Base-by-base conservation (phyloP, 2,888 invertebrate species). In the Aphodius sticticus region DNA sequence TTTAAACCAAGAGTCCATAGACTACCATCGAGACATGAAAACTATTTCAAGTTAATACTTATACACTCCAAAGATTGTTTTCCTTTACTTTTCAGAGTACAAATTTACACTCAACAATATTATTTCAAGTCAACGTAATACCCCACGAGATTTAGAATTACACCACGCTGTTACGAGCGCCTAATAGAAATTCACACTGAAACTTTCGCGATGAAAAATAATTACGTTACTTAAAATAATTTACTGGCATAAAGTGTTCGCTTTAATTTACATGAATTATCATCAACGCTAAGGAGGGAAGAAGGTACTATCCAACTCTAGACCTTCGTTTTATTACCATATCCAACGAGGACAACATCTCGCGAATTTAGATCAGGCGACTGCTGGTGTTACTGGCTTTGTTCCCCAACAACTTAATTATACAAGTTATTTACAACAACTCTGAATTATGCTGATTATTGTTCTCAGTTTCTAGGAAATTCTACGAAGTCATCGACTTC, bases 261-360 rank as follows among this genome's bases (percentile, higher is more conserved):
- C 53, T 53, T 53, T 53, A 53, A 53, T 53, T 53, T 53, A 53
- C 53, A 53, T 53, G 53, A 53, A 53, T 53, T 53, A 53, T 53
- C 53, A 53, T 53, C 53, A 9, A 12, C 53, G 3, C 12, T 53
- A 12, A 53, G 53, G 7, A 12, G 53, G 53, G 53, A 9, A 53
- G 1, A 53, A 5, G 53, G 53, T 7, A 53, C 12, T 53, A 7
- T 53, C 53, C 53, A 53, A 53, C 53, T 53, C 9, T 53, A 53
- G 53, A 2, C 12, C 53, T 53, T 12, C 53, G 53, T 53, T 53
- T 53, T 12, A 53, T 53, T 53, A 53, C 53, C 53, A 53, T 53
- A 53, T n/a, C 12, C 1, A 53, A 53, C 53, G 53, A 53, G 12
- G 53, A 53, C 53, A 12, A 9, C 53, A 9, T 53, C 12, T 7